phyloP scores from a whole-genome alignment of 2,888 invertebrate genomes.

The Prosopocoilus inquinatus region DNA sequence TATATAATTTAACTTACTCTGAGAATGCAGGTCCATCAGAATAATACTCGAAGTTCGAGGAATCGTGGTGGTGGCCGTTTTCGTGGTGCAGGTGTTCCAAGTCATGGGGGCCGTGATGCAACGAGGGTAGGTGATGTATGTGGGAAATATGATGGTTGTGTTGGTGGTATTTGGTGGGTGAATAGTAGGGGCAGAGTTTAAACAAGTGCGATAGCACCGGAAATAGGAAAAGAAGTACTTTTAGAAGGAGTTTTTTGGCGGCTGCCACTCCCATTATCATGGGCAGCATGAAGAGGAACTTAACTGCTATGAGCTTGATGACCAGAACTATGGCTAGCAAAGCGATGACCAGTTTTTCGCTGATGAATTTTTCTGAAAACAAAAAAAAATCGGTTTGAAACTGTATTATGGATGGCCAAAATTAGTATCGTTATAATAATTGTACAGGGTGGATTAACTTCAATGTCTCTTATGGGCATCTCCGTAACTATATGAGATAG shows the following conservation, averaged over 20 bases:
- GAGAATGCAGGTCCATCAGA: constrained; percentile 28
- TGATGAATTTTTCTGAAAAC: constrained; percentile 73
- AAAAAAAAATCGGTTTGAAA: constrained; percentile 27
- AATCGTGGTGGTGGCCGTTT: constrained; percentile 24
- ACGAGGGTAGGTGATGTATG: constrained; percentile 62
- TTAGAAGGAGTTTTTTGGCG: constrained; percentile 80
- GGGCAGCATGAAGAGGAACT: constrained; percentile 77
- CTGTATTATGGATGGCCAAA: not conserved
- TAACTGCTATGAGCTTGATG: constrained; percentile 76
- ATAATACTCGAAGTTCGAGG: constrained; percentile 29
- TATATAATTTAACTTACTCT: too few relatives aligned
- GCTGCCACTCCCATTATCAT: constrained; percentile 76
- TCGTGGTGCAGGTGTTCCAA: constrained; percentile 29
- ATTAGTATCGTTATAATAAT: too few relatives aligned
- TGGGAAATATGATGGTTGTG: constrained; percentile 80
- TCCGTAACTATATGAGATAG: too few relatives aligned
- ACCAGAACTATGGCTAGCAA: constrained; percentile 74
- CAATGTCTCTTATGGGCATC: too few relatives aligned
- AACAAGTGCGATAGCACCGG: constrained; percentile 80
- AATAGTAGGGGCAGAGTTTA: constrained; percentile 81
- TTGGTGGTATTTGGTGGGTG: constrained; percentile 77
- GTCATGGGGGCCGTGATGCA: constrained; percentile 28
- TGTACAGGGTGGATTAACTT: too few relatives aligned
- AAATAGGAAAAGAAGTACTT: constrained; percentile 76
- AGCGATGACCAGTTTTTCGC: constrained; percentile 68